Evolutionary conservation across 30 jellyfish, hydroid and myxozoan species (phyloP), one percentile per base, ranked within the genome.

Genomic region (Turritopsis rubra): DNA sequence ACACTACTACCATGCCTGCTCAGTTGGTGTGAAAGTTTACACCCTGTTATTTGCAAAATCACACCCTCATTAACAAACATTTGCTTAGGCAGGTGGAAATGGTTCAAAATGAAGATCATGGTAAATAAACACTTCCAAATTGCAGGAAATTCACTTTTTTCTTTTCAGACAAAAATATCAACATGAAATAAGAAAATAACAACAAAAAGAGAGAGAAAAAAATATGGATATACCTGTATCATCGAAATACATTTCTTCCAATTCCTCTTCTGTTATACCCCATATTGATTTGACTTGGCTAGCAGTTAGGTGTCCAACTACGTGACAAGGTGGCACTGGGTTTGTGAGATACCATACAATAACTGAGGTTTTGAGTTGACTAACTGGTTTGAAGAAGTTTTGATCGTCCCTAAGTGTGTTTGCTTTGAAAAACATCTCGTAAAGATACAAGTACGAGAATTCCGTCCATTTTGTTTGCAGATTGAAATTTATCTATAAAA

Each of bases 261-360:
- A 86, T 79, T 92, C 98, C 30, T 92, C 96, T 66, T 92, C 98
- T n/a, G 98, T 92, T 26, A 92, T 88, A 7, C 98, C 96, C 98
- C 98, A 92, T 75, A 92, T 92, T 66, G 98, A 92, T 71, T 92
- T 92, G 54, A 92, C 98, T 75, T 92, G 98, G 68, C 98, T 92
- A 17, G 98, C 96, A 4, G 98, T 92, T 21, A 92, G 89, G 66
- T 92, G 98, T 25, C 98, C 84, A 18, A 92, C 98, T 18, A 88
- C 98, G 76, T 87, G 98, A 85, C 98, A 92, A 13, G 98, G 98
- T 23, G 98, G 96, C 65, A 83, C 92, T 18, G 96, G 96, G 81
- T 91, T 92, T 81, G 91, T 84, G 29, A 92, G 72, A 71, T 92
- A 92, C 98, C 98, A 92, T 8, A 92, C 98, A 52, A 92, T 92